Conservation (phyloP, 2,888 invertebrate genomes). For the Cheilosia vulpina region DNA sequence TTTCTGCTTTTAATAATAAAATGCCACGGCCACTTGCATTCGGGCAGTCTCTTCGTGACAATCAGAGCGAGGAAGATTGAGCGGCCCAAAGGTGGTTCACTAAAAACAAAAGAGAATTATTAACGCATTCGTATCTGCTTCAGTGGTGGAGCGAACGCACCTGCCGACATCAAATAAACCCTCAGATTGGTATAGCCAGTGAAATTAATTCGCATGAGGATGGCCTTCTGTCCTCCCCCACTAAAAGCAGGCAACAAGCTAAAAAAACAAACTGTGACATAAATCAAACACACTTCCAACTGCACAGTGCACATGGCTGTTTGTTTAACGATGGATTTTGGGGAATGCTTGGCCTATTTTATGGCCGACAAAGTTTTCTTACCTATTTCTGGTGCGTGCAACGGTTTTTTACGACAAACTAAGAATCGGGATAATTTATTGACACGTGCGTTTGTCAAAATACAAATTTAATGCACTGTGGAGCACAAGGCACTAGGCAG, state of each 20-base stretch:
- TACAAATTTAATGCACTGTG: slow-evolving; percentile 18
- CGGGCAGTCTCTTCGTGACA: slow-evolving; percentile 35
- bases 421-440: slow-evolving; percentile 54
- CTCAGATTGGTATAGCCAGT: slow-evolving; percentile 23
- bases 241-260: not conserved
- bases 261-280: not conserved
- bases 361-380: slow-evolving; percentile 19
- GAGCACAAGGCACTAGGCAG: not conserved
- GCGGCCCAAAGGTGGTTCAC: slow-evolving; percentile 3
- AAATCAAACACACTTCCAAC: slow-evolving; percentile 50
- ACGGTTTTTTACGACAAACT: slow-evolving; percentile 50
- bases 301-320: slow-evolving; percentile 11
- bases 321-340: slow-evolving; percentile 22
- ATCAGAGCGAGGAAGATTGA: slow-evolving; percentile 48
- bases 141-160: slow-evolving; percentile 31
- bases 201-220: slow-evolving; percentile 51
- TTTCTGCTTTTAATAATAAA: slow-evolving; percentile 49
- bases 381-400: slow-evolving; percentile 8
- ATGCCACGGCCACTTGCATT: slow-evolving; percentile 58
- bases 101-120: not conserved
- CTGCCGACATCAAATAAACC: slow-evolving; percentile 54
- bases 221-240: not conserved
- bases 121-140: slow-evolving; percentile 36
- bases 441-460: slow-evolving; percentile 47
- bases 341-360: slow-evolving; percentile 19